Evolutionary conservation across 2,113 vertebrate species (phyloP).

Genomic region (Nymphicus hollandicus): DNA sequence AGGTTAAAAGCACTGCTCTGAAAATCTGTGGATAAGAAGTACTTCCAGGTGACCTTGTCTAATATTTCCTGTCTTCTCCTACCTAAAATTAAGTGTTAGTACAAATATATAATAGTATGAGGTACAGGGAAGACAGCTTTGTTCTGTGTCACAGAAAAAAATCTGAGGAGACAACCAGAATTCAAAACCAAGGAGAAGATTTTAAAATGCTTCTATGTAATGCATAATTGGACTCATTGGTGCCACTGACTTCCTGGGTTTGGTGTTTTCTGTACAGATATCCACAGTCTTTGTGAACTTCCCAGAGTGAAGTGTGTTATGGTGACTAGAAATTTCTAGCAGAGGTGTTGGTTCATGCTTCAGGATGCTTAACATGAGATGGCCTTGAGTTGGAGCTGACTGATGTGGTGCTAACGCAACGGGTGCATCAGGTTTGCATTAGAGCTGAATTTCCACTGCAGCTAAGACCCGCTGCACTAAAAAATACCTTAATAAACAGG

Average conservation of each 20-base stretch:
- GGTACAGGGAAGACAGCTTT: neutral
- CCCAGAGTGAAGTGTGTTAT: accelerated
- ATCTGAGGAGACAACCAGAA: neutral
- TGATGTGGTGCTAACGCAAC: neutral
- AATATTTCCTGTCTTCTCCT: neutral
- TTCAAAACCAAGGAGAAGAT: neutral
- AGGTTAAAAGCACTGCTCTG: neutral
- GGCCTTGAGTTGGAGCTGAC: neutral
- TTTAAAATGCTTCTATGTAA: neutral
- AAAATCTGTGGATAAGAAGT: neutral
- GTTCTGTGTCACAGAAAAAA: neutral
- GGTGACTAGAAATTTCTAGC: neutral
- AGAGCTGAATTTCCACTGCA: neutral
- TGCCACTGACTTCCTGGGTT: neutral
- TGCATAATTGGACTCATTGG: neutral
- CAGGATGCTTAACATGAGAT: neutral
- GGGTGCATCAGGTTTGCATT: neutral
- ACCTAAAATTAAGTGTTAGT: neutral
- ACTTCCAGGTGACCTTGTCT: neutral
- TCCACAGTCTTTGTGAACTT: neutral
- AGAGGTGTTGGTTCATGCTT: neutral
- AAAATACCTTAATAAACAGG: neutral
- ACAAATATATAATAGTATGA: neutral
- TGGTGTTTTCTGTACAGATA: neutral
- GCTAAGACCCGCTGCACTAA: neutral